Percentiles rank a stretch among this genome's conserved stretches.
phyloP scores from a whole-genome alignment of 2,113 vertebrate genomes.

The Thamnaconus septentrionalis region DNA sequence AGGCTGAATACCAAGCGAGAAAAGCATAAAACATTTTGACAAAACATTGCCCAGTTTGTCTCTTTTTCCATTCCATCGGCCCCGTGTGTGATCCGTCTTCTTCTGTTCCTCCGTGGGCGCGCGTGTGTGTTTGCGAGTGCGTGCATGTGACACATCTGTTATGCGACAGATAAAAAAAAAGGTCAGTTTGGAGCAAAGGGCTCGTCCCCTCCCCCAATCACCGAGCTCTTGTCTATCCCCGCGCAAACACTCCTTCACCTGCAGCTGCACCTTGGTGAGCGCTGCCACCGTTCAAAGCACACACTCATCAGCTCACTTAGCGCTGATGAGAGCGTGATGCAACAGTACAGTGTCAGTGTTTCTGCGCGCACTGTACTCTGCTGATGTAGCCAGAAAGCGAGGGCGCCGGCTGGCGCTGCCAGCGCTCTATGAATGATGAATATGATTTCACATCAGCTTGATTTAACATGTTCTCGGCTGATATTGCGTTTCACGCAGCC shows the following conservation, averaged over 20 bases:
- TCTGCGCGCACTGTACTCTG: too few species aligned
- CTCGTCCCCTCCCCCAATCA: background rate
- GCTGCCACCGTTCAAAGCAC: too few species aligned
- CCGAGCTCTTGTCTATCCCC: conserved; percentile 19
- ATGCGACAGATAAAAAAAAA: too few species aligned
- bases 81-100: background rate
- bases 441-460: conserved; percentile 11
- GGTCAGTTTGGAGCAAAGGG: conserved; percentile 21
- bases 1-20: conserved; percentile 34
- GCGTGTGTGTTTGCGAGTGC: too few species aligned
- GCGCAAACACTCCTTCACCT: conserved; percentile 19
- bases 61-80: conserved; percentile 19
- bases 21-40: conserved; percentile 7
- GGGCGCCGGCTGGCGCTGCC: too few species aligned
- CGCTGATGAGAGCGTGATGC: background rate
- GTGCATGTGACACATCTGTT: conserved; percentile 16
- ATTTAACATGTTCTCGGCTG: conserved; percentile 34
- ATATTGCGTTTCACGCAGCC: conserved; percentile 22
- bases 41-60: background rate
- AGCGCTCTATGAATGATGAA: background rate
- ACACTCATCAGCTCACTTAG: background rate
- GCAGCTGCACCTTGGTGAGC: background rate
- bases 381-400: too few species aligned
- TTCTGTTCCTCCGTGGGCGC: background rate
- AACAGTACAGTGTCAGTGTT: background rate